Evolutionary conservation across 35 echinoderm and acorn worm genomes (phyloP).

Genomic region (Diadema setosum): DNA sequence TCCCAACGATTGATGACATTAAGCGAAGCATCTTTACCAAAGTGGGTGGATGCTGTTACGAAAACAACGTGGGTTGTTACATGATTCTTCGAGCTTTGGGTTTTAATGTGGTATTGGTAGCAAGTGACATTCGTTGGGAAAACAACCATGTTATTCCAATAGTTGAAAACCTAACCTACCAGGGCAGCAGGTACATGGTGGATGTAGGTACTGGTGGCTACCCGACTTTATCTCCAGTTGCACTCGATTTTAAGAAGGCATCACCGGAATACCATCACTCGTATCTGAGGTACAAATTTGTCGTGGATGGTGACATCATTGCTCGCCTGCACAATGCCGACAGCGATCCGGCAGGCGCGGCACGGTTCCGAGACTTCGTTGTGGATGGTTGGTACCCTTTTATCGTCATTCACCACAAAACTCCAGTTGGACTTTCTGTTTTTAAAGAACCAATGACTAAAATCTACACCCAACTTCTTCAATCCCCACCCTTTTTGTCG

Average conservation of each 20-base stretch:
- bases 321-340: not conserved
- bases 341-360: not conserved
- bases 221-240: constrained; percentile 25
- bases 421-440: not conserved
- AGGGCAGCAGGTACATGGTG: constrained; percentile 36
- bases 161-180: constrained; percentile 10
- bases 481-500: not conserved
- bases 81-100: constrained; percentile 24
- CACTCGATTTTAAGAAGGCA: constrained; percentile 46
- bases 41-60: constrained; percentile 42
- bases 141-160: constrained; percentile 15
- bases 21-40: not conserved
- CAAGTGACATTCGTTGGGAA: not conserved
- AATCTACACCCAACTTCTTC: not conserved
- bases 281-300: constrained; percentile 54
- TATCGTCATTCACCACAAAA: not conserved
- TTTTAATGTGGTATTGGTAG: constrained; percentile 4
- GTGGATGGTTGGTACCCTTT: not conserved
- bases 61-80: constrained; percentile 34
- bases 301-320: not conserved
- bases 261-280: constrained; percentile 24
- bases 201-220: constrained; percentile 64
- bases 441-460: not conserved
- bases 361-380: not conserved
- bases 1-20: constrained; percentile 41